Evolutionary conservation across 2,113 vertebrate species (phyloP).

Genomic region (Tonatia bakeri): DNA sequence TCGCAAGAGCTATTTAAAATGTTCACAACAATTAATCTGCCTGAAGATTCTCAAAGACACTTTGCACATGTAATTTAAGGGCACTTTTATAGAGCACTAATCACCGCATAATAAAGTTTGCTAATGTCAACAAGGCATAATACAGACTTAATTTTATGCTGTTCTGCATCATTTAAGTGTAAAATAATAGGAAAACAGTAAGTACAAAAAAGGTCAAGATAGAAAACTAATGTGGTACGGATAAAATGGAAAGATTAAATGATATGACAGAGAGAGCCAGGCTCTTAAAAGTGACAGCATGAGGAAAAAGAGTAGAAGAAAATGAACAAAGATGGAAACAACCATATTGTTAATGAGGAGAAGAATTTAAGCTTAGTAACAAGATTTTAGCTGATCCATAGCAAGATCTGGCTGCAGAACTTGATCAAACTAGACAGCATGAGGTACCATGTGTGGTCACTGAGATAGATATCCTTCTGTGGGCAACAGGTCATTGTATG

Average conservation of each 20-base stretch:
- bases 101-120: not conserved
- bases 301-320: not conserved
- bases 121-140: not conserved
- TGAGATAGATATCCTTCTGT: not conserved
- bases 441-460: not conserved
- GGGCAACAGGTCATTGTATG: not conserved
- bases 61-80: not conserved
- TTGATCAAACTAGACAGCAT: not conserved
- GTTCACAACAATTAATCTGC: not conserved
- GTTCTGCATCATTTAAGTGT: not conserved
- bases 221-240: not conserved
- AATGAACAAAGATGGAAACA: not conserved
- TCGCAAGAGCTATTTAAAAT: not conserved
- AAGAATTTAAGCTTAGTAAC: not conserved
- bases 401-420: not conserved
- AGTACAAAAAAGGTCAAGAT: not conserved
- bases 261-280: not conserved
- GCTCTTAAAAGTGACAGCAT: not conserved
- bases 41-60: not conserved
- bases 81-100: not conserved
- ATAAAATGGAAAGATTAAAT: not conserved
- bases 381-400: not conserved
- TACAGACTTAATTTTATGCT: not conserved
- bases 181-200: not conserved
- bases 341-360: not conserved